These are phyloP conservation scores for Orthosia incerta DNA, from an alignment of 2,888 invertebrate species.

Conservation along the genomic window DNA sequence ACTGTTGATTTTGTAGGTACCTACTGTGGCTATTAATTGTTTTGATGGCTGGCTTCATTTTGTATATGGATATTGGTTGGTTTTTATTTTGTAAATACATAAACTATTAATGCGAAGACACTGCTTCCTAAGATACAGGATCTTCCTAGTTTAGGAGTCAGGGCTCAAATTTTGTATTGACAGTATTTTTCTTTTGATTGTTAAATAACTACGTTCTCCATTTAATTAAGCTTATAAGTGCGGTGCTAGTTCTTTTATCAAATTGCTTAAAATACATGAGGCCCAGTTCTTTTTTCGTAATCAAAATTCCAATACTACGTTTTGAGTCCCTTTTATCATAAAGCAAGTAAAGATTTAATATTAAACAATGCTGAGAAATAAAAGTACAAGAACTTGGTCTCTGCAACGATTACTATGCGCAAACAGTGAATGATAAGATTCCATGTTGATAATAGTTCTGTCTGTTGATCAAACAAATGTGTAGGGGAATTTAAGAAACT, in stretches of 20 bases:
- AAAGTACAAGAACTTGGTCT: conserved; percentile 45
- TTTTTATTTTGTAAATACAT: too few relatives aligned
- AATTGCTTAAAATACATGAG: background rate
- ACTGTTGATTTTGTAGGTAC: background rate
- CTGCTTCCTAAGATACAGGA: too few relatives aligned
- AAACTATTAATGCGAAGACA: too few relatives aligned
- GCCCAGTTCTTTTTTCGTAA: conserved; percentile 4
- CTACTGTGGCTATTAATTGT: background rate
- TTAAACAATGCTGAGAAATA: conserved; percentile 39
- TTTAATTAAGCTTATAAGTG: background rate
- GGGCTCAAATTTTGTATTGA: too few relatives aligned
- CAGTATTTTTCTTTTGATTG: background rate
- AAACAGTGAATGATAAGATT: conserved; percentile 61
- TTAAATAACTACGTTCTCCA: too few relatives aligned
- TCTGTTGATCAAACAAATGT: conserved; percentile 43
- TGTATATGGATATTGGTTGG: too few relatives aligned
- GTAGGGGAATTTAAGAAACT: conserved; percentile 21
- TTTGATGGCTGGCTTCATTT: background rate
- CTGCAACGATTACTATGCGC: conserved; percentile 37
- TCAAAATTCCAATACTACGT: background rate
- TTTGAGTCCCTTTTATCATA: conserved; percentile 44
- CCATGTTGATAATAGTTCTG: conserved; percentile 43
- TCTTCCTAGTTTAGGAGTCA: too few relatives aligned
- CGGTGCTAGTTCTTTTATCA: background rate
- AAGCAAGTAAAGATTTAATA: conserved; percentile 16